A percentile compares a stretch with the other conserved stretches of the same genome.
phyloP scores from a whole-genome alignment of 2,888 invertebrate species.

The Cremastinae sp. region DNA sequence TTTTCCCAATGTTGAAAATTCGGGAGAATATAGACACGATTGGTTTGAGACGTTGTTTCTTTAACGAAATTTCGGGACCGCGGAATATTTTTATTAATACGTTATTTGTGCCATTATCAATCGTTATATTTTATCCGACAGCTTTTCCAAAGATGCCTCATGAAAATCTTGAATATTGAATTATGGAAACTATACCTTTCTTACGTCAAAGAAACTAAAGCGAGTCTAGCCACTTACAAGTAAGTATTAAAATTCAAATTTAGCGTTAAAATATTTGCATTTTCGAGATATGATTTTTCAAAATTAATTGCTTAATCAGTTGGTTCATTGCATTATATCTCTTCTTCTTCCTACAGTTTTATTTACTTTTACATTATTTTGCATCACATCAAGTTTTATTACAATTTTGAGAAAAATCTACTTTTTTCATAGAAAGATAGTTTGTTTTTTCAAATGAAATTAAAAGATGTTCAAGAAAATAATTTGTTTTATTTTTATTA shows the following conservation, averaged over 20 bases:
- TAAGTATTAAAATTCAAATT: slow-evolving; percentile 83
- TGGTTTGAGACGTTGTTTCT: slow-evolving; percentile 38
- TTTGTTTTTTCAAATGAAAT: too few relatives aligned
- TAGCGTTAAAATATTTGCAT: too few relatives aligned
- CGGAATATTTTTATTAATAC: slow-evolving; percentile 19
- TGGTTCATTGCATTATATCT: too few relatives aligned
- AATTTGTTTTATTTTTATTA: too few relatives aligned
- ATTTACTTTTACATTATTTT: too few relatives aligned
- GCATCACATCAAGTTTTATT: too few relatives aligned
- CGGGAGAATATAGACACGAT: slow-evolving; percentile 63
- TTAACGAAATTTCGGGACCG: slow-evolving; percentile 39
- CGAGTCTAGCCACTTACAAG: slow-evolving; percentile 95
- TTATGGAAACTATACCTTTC: slow-evolving; percentile 98
- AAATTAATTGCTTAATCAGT: background rate
- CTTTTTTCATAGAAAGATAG: too few relatives aligned
- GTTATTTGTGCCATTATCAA: slow-evolving; percentile 55
- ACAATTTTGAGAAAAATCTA: too few relatives aligned
- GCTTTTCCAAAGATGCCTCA: slow-evolving; percentile 98
- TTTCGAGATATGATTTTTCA: slow-evolving; percentile 24
- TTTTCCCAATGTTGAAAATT: slow-evolving; percentile 43
- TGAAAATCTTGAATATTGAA: slow-evolving; percentile 99
- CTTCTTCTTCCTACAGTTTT: too few relatives aligned
- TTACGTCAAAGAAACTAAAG: slow-evolving; percentile 99
- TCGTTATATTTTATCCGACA: slow-evolving; percentile 81
- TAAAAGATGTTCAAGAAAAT: too few relatives aligned